Conservation (phyloP, 2,888 invertebrate genomes). For the Dynastes grantii region DNA sequence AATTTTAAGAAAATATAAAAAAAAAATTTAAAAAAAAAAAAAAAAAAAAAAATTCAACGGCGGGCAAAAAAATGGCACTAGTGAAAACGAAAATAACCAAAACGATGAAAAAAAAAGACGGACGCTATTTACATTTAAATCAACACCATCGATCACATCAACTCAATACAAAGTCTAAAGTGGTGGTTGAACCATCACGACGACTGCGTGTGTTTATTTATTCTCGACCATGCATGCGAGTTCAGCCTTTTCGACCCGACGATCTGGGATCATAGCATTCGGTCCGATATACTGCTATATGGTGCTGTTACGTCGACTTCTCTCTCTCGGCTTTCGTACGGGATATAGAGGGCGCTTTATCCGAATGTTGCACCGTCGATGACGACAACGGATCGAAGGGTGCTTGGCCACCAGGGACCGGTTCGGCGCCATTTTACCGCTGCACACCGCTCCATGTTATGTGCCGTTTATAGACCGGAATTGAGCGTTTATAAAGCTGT, state of each 20-base stretch:
- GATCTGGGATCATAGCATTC: conserved; percentile 20
- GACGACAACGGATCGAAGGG: conserved; percentile 57
- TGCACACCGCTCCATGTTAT: conserved; percentile 64
- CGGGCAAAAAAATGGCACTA: neutral
- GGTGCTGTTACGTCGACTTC: conserved; percentile 6
- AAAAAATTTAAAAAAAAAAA: too few relatives aligned
- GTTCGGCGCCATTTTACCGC: conserved; percentile 66
- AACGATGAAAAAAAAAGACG: conserved; percentile 19
- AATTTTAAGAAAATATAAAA: too few relatives aligned
- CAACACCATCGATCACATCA: conserved; percentile 46
- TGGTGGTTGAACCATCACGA: conserved; percentile 37
- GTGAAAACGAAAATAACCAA: conserved; percentile 35
- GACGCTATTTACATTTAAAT: conserved; percentile 48
- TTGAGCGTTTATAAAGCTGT: conserved; percentile 69
- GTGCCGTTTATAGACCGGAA: conserved; percentile 69
- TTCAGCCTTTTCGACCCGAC: conserved; percentile 16
- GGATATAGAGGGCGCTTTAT: conserved; percentile 44
- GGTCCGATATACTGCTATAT: neutral
- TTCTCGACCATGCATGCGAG: conserved; percentile 37
- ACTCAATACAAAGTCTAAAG: conserved; percentile 44
- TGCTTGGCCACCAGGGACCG: conserved; percentile 64
- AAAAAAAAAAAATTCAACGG: too few relatives aligned
- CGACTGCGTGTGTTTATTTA: conserved; percentile 39
- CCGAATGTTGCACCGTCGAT: conserved; percentile 26
- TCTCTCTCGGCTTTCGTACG: conserved; percentile 33